Conservation (phyloP, 2,113 vertebrate species). For the Neodon shergylaensis region DNA sequence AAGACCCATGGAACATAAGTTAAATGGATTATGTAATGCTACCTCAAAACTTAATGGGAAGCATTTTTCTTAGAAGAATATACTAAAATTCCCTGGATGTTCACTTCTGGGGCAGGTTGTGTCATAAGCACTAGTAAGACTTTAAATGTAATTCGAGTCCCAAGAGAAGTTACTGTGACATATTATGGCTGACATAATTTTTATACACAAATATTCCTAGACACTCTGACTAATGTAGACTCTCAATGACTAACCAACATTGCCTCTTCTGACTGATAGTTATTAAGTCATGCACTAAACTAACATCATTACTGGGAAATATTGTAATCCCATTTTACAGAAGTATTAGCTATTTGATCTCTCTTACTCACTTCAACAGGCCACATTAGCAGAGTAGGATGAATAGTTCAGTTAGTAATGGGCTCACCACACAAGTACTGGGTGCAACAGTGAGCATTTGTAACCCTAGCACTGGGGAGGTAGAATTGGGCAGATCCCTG, state of each 20-base stretch:
- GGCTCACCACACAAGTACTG: background rate
- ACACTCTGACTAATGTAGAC: background rate
- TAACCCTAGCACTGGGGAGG: too few relatives aligned
- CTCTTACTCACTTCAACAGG: background rate
- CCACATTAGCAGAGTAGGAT: too few relatives aligned
- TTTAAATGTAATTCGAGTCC: background rate
- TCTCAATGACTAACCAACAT: background rate
- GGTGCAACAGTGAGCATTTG: background rate
- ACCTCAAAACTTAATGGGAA: background rate
- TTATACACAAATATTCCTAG: background rate
- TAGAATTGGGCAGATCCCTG: background rate
- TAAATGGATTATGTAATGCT: background rate
- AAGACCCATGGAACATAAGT: background rate
- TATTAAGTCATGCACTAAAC: slow-evolving; percentile 11
- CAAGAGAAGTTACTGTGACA: slow-evolving; percentile 41
- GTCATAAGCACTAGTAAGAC: slow-evolving; percentile 23
- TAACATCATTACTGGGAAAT: background rate
- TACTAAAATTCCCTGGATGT: background rate
- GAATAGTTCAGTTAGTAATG: background rate
- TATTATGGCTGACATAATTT: background rate
- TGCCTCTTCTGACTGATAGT: slow-evolving; percentile 15
- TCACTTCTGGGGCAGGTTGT: background rate
- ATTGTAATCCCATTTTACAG: slow-evolving; percentile 4
- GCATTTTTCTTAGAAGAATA: background rate
- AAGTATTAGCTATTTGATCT: background rate